Percentiles rank a stretch among this genome's conserved stretches.
These are phyloP conservation scores for Tridacna gigas DNA, from an alignment of 2,888 invertebrate species.

Conservation along the genomic window DNA sequence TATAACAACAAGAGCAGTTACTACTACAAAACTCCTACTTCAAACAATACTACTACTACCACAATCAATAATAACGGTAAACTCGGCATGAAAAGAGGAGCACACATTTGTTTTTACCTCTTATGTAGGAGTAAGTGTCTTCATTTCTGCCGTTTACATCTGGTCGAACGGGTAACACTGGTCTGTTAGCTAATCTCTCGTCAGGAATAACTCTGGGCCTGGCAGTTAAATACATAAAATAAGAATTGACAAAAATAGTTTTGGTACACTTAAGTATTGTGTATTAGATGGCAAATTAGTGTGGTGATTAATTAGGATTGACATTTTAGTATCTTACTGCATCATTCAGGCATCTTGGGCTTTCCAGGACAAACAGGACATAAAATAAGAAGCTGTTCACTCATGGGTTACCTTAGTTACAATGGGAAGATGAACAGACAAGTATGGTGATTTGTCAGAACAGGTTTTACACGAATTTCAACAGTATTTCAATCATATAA, in stretches of 20 bases:
- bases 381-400: neutral
- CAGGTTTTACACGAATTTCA: too few relatives aligned
- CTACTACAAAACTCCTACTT: neutral
- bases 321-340: neutral
- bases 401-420: too few relatives aligned
- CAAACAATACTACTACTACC: neutral
- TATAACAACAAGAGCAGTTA: neutral
- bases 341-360: neutral
- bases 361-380: neutral
- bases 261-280: neutral
- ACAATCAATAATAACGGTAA: neutral
- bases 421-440: too few relatives aligned
- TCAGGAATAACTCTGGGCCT: neutral
- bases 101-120: neutral
- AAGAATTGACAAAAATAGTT: neutral
- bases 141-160: neutral
- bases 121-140: neutral
- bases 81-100: neutral
- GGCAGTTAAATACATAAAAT: neutral
- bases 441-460: too few relatives aligned
- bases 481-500: too few relatives aligned
- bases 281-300: neutral
- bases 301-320: neutral
- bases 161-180: neutral
- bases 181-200: neutral